A percentile compares a stretch with the other conserved stretches of the same genome.
Evolutionary conservation across 1,140 invertebrate genomes (phyloP).

Genomic region (Lamellibrachia luymesi): DNA sequence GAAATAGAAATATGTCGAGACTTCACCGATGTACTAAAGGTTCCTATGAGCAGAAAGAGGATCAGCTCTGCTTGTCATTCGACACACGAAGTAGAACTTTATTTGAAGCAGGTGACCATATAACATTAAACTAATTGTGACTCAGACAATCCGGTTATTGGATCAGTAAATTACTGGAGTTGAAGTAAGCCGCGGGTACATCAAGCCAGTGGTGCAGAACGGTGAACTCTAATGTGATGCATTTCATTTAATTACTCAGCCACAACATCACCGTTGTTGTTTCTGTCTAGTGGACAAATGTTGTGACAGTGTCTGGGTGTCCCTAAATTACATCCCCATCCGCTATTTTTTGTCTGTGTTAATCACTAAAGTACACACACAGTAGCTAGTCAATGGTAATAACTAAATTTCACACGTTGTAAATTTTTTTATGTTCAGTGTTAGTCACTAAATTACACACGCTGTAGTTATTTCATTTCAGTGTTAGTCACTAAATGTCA

Average conservation of each 20-base stretch:
- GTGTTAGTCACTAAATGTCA: too few species aligned
- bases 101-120: not conserved
- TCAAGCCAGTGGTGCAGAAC: not conserved
- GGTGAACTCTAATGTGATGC: not conserved
- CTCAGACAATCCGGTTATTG: slow-evolving; percentile 4
- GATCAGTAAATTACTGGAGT: not conserved
- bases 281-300: not conserved
- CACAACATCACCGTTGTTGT: not conserved
- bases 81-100: not conserved
- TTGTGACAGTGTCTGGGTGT: not conserved
- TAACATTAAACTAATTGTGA: slow-evolving; percentile 5
- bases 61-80: not conserved
- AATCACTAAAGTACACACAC: not conserved
- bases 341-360: not conserved
- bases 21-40: too few species aligned
- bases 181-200: not conserved
- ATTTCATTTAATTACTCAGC: not conserved
- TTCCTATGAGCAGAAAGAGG: not conserved
- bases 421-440: not conserved
- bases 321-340: not conserved
- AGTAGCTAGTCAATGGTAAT: not conserved
- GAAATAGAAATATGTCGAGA: too few species aligned
- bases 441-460: not conserved
- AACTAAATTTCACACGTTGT: too few species aligned
- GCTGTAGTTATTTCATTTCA: too few species aligned